A percentile compares a stretch with the other conserved stretches of the same genome.
Conservation (phyloP, 2,113 vertebrate genomes). For the Sapajus apella region DNA sequence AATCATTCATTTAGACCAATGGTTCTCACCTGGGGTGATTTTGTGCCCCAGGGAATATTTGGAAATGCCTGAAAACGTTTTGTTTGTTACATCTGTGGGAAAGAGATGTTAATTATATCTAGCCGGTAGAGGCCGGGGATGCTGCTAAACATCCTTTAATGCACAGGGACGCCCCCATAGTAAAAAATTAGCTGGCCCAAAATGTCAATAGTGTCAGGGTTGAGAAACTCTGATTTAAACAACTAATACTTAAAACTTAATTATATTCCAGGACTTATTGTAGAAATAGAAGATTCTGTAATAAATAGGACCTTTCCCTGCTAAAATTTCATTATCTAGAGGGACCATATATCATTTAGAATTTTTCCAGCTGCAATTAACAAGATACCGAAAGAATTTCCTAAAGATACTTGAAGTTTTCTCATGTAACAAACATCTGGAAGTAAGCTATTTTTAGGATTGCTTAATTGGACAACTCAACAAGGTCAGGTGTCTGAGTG, state of each 20-base stretch:
- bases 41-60: not conserved
- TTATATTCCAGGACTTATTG: not conserved
- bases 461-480: not conserved
- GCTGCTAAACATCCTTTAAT: not conserved
- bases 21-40: not conserved
- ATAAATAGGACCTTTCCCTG: not conserved
- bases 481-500: not conserved
- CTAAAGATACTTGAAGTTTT: slow-evolving; percentile 1
- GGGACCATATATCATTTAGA: not conserved
- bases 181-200: not conserved
- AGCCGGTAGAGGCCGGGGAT: not conserved
- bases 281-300: not conserved
- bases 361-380: not conserved
- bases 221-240: not conserved
- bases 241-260: not conserved
- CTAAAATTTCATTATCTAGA: not conserved
- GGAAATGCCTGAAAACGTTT: slow-evolving; percentile 2
- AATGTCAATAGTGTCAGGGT: not conserved
- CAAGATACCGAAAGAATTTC: not conserved
- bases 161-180: too few relatives aligned
- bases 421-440: not conserved
- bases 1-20: not conserved
- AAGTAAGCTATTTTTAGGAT: not conserved
- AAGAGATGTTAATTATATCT: not conserved
- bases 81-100: not conserved